A percentile compares a stretch with the other conserved stretches of the same genome.
Conservation (phyloP, 2,888 invertebrate genomes). For the Linnaemya vulpina region DNA sequence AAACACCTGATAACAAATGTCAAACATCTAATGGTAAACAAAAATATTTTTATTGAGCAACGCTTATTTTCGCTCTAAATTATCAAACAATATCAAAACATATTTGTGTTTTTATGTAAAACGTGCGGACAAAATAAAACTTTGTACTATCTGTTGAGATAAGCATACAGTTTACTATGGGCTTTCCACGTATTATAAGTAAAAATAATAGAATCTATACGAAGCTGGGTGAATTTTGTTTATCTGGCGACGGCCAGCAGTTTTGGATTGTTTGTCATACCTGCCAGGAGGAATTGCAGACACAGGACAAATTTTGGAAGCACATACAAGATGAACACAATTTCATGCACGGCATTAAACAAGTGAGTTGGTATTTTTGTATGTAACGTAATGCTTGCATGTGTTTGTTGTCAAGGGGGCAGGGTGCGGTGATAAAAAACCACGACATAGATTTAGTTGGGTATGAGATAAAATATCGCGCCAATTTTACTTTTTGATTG, state of each 20-base stretch:
- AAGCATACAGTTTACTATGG: conserved; percentile 73
- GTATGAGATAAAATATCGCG: conserved; percentile 60
- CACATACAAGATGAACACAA: conserved; percentile 81
- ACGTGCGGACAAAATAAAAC: conserved; percentile 40
- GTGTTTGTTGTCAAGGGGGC: conserved; percentile 8
- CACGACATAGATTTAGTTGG: conserved; percentile 23
- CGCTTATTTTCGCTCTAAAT: conserved; percentile 66
- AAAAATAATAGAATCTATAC: conserved; percentile 81
- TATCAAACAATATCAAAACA: conserved; percentile 46
- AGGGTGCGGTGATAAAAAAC: conserved; percentile 13
- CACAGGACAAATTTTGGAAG: conserved; percentile 81
- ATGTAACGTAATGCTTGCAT: background rate
- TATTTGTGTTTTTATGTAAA: conserved; percentile 62
- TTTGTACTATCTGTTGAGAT: conserved; percentile 37
- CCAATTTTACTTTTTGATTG: conserved; percentile 55
- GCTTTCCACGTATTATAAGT: conserved; percentile 81
- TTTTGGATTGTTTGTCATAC: conserved; percentile 81
- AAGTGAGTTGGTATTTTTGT: conserved; percentile 74
- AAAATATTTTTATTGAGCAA: conserved; percentile 72
- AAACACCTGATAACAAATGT: conserved; percentile 72
- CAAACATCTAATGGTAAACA: conserved; percentile 69
- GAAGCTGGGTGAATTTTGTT: conserved; percentile 80
- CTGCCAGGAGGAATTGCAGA: conserved; percentile 80
- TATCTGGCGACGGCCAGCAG: conserved; percentile 78
- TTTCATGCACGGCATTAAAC: conserved; percentile 77